Evolutionary conservation across 2,113 vertebrate species (phyloP), one percentile per base, ranked within the genome.

Genomic region (human (Homo sapiens)): DNA sequence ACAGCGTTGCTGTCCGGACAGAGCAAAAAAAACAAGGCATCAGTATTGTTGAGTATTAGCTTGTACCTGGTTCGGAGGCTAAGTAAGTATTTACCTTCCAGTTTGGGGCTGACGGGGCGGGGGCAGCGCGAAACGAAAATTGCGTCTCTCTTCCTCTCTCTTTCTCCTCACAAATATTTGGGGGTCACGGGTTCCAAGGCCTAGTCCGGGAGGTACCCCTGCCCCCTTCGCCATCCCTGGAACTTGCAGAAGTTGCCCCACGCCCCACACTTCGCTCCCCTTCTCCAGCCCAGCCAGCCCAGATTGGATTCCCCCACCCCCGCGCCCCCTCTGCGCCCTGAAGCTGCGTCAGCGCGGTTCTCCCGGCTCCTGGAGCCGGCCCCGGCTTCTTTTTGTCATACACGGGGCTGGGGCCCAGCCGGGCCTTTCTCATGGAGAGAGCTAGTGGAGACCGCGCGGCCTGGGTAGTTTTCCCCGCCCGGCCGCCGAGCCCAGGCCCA

Each of bases 21-120:
- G 98, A 98, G 98, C 98, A 98, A 98, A 98, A 98, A 99, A 99
- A 99, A 98, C 98, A 98, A 98, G 98, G 98, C 98, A 97, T 97
- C 98, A 98, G 98, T 98, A 98, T 99, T 99, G 98, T 98, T 98
- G 98, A 98, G 98, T 97, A 98, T 98, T 98, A 98, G 97, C 98
- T 97, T 97, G 98, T 98, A 98, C 98, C 98, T 98, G 98, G 97
- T 97, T 94, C 98, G 79, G 98, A 97, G 96, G 96, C 97, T 52
- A 97, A 98, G 98, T 98, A 98, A 98, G 98, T 98, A 98, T 98
- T 97, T 97, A 96, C 98, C 97, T 98, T 98, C 79, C 88, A 97
- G 96, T 96, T 93, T 93, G 98, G 96, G 93, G 81, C 95, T 92
- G 50, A 87, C 96, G 97, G 97, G 93, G 68, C 25, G 93, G 82